These are phyloP conservation scores for Abrostola triplasia DNA, from an alignment of 2,888 invertebrate genomes.

Conservation along the genomic window DNA sequence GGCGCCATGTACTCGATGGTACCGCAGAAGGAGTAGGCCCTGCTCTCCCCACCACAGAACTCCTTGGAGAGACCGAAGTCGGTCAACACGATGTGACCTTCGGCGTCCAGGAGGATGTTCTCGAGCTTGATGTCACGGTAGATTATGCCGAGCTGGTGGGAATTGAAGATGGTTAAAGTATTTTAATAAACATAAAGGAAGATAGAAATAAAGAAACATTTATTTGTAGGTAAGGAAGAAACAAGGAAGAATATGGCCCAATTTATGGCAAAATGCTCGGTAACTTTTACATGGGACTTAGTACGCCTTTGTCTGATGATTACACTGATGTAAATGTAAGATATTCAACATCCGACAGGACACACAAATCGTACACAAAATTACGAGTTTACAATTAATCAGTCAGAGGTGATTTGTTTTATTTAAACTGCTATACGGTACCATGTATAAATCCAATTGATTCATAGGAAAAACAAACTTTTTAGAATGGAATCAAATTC, in stretches of 20 bases:
- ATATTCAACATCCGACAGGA: too few relatives aligned
- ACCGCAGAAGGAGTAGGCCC: slow-evolving; percentile 99
- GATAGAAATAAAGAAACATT: background rate
- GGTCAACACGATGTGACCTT: slow-evolving; percentile 98
- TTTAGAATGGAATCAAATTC: background rate
- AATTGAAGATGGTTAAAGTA: background rate
- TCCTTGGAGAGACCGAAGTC: slow-evolving; percentile 99
- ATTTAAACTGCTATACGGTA: too few relatives aligned
- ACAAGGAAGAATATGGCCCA: background rate
- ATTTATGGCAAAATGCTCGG: too few relatives aligned
- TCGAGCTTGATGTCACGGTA: slow-evolving; percentile 99
- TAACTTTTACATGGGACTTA: too few relatives aligned
- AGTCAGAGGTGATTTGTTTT: too few relatives aligned
- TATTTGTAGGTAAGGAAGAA: background rate
- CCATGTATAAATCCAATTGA: too few relatives aligned
- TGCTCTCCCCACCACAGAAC: slow-evolving; percentile 92
- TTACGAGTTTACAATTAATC: too few relatives aligned
- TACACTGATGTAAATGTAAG: too few relatives aligned
- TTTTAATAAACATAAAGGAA: background rate
- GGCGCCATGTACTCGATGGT: slow-evolving; percentile 99
- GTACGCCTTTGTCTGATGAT: too few relatives aligned
- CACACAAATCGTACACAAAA: too few relatives aligned
- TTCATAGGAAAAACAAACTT: background rate
- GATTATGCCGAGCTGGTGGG: slow-evolving; percentile 96
- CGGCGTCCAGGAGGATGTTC: slow-evolving; percentile 97